Evolutionary conservation across 1,140 invertebrate species (phyloP).

Genomic region (Nasonia giraulti): DNA sequence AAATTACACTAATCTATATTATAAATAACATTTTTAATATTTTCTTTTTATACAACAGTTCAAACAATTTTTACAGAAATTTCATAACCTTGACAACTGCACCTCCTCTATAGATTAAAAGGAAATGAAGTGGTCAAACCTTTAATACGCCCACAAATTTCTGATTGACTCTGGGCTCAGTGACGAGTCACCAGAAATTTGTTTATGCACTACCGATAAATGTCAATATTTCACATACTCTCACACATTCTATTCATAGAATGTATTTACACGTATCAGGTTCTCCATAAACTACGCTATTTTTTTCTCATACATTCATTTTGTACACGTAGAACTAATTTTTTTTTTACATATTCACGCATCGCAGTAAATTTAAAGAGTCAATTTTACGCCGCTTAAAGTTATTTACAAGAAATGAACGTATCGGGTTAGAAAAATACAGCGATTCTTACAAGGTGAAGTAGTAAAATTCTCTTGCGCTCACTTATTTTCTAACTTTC

Average conservation of each 20-base stretch:
- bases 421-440: conserved; percentile 73
- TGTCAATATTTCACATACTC: not conserved
- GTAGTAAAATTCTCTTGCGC: conserved; percentile 58
- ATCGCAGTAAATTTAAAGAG: not conserved
- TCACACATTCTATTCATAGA: conserved; percentile 45
- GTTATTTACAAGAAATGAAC: conserved; percentile 67
- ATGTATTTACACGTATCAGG: conserved; percentile 62
- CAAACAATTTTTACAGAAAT: not conserved
- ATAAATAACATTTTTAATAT: conserved; percentile 25
- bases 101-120: conserved; percentile 29
- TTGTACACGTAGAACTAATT: conserved; percentile 30
- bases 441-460: conserved; percentile 63
- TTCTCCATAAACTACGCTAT: conserved; percentile 42
- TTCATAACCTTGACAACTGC: conserved; percentile 4
- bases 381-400: conserved; percentile 43
- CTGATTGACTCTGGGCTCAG: conserved; percentile 56
- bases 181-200: conserved; percentile 57
- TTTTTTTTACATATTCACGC: conserved; percentile 52
- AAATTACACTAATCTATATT: not conserved
- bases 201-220: not conserved
- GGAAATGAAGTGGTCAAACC: conserved; percentile 10
- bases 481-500: conserved; percentile 23
- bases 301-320: not conserved
- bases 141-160: conserved; percentile 53
- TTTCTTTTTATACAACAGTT: conserved; percentile 40